Base-by-base conservation (phyloP, 2,888 invertebrate species). In the Kuschelorhynchus macadamiae region DNA sequence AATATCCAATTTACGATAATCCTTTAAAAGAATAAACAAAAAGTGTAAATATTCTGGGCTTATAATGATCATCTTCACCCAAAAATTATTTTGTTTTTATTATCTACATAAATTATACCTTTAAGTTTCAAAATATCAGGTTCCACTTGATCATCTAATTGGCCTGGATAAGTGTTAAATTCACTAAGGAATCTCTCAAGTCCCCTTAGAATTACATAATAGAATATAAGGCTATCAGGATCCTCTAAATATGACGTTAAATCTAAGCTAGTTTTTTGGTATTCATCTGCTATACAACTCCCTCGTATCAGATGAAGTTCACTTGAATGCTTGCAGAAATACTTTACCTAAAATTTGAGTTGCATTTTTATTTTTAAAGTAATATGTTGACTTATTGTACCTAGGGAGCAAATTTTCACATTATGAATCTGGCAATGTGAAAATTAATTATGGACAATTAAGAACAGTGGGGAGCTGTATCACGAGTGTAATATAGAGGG, bases 151-250 rank as follows among this genome's bases (percentile, higher is more conserved):
- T 91, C 89, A 76, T 89, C 91, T 83, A 90, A 91, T 79, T 94
- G 93, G 4, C 97, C 98, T 0, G 98, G 97, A 80, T 93, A 94
- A 64, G 93, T 88, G 77, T 94, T 94, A 81, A 93, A 95, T 80
- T 97, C 96, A 1, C 91, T 88, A 67, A 91, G 89, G 83, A 98
- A 99, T 73, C 92, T 90, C 80, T 97, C 97, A 17, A 93, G 90
- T n/a, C 96, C 96, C 76, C 97, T 86, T 30, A 98, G 84, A 71
- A 97, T 89, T 8, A 97, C 90, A 81, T 98, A 97, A 80, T 94
- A 94, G 61, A 97, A 90, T 86, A 95, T 92, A 82, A 95, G 88
- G 65, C 92, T 91, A 77, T 95, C 94, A 7, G 94, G 92, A 80
- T 93, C 92, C 82, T 96, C 95, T 77, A 81, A 86, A 85, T 73